Conservation (phyloP, 1,140 invertebrate species). For the Ylistrum balloti region DNA sequence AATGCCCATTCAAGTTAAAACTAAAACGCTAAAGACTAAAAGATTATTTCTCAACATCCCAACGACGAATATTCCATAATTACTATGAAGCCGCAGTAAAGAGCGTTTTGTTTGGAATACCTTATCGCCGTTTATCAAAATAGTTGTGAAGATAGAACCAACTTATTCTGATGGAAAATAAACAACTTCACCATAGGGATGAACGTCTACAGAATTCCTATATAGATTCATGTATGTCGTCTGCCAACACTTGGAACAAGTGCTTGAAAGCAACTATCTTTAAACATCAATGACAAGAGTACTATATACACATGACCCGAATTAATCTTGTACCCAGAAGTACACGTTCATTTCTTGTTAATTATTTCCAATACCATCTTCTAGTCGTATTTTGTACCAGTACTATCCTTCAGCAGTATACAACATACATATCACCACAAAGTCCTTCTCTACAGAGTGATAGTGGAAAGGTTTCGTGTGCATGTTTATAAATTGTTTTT, state of each 20-base stretch:
- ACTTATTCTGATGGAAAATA: constrained; percentile 25
- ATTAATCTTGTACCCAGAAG: neutral
- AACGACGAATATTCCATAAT: neutral
- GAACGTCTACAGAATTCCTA: neutral
- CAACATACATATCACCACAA: too few relatives aligned
- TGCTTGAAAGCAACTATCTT: neutral
- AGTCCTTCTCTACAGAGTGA: too few relatives aligned
- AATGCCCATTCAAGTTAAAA: too few relatives aligned
- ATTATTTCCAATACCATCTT: neutral
- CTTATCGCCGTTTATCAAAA: constrained; percentile 13
- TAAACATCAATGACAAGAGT: neutral
- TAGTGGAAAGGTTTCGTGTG: too few relatives aligned
- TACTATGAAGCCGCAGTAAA: neutral
- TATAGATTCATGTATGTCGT: neutral
- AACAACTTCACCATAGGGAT: neutral
- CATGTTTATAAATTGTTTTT: too few relatives aligned
- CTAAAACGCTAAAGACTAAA: too few relatives aligned
- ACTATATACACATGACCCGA: neutral
- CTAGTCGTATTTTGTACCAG: neutral
- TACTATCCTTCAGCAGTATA: too few relatives aligned
- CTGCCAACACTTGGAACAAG: neutral
- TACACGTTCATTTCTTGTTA: neutral
- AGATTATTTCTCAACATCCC: neutral
- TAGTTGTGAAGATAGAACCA: neutral
- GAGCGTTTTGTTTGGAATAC: neutral